Evolutionary conservation across 2,797 vertebrate genomes (phyloP).

Genomic region (Parotocinclus haroldoi): DNA sequence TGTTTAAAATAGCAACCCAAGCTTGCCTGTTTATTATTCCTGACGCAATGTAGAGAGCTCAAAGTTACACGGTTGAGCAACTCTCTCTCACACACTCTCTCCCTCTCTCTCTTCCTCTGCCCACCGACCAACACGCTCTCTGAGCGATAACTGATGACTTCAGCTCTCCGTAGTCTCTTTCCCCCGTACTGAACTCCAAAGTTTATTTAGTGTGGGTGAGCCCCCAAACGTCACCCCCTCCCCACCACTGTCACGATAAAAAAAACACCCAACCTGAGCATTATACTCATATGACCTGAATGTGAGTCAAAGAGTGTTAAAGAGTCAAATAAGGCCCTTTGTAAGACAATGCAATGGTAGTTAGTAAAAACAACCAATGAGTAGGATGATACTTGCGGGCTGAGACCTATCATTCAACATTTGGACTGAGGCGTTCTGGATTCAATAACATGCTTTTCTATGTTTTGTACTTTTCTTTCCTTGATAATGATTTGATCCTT

Average conservation of each 20-base stretch:
- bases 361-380: too few species aligned
- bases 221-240: slow-evolving; percentile 56
- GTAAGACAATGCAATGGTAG: too few species aligned
- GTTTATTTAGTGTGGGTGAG: slow-evolving; percentile 77
- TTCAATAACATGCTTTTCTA: too few species aligned
- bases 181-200: slow-evolving; percentile 59
- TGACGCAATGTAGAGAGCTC: slow-evolving; percentile 34
- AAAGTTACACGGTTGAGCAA: slow-evolving; percentile 43
- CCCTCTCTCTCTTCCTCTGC: slow-evolving; percentile 27
- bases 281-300: slow-evolving; percentile 11
- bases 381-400: too few species aligned
- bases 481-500: too few species aligned
- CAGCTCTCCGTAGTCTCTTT: slow-evolving; percentile 62
- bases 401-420: too few species aligned
- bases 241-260: slow-evolving; percentile 11
- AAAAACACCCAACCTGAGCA: slow-evolving; percentile 13
- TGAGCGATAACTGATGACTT: slow-evolving; percentile 71
- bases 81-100: slow-evolving; percentile 29
- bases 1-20: slow-evolving; percentile 15
- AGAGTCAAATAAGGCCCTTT: too few species aligned
- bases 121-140: slow-evolving; percentile 55
- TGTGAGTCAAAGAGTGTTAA: slow-evolving; percentile 2
- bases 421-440: too few species aligned
- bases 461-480: too few species aligned
- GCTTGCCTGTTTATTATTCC: slow-evolving; percentile 29